A percentile compares a stretch with the other conserved stretches of the same genome.
phyloP scores from a whole-genome alignment of 2,888 invertebrate species.

The Erannis defoliaria region DNA sequence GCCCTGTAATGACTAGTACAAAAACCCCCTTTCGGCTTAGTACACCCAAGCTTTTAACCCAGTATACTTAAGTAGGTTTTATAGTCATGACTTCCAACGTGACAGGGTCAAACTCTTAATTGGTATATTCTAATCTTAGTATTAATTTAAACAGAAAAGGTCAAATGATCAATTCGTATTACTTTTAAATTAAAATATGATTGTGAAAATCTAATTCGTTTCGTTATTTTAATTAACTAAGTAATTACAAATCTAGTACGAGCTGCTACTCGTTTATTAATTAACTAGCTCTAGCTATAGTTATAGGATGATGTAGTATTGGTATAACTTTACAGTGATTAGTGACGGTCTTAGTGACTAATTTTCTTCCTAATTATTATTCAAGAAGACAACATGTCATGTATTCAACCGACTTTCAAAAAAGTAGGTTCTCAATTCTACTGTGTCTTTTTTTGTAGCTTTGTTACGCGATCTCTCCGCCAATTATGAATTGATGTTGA shows the following conservation, averaged over 20 bases:
- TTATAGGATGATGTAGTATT: background rate
- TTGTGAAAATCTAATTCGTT: slow-evolving; percentile 8
- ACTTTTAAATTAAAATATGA: slow-evolving; percentile 10
- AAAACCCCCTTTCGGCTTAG: no score
- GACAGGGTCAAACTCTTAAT: slow-evolving; percentile 7
- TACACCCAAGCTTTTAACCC: no score
- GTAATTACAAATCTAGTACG: background rate
- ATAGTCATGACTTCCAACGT: slow-evolving; percentile 9
- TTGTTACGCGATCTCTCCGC: no score
- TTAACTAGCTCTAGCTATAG: background rate
- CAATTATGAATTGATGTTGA: no score
- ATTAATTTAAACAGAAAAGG: slow-evolving; percentile 3
- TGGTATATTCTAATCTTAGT: slow-evolving; percentile 8
- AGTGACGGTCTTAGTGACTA: background rate
- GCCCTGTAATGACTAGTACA: no score
- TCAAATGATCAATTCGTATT: slow-evolving; percentile 8
- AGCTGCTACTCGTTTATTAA: background rate
- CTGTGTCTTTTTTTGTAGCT: no score
- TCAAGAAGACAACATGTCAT: no score
- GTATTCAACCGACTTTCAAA: no score
- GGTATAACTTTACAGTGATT: background rate
- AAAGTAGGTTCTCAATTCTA: no score
- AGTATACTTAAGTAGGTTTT: background rate
- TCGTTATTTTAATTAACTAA: slow-evolving; percentile 8
- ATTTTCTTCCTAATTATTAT: background rate